These are phyloP conservation scores for Leucophenga maculata DNA, from an alignment of 2,888 invertebrate species.

Conservation along the genomic window DNA sequence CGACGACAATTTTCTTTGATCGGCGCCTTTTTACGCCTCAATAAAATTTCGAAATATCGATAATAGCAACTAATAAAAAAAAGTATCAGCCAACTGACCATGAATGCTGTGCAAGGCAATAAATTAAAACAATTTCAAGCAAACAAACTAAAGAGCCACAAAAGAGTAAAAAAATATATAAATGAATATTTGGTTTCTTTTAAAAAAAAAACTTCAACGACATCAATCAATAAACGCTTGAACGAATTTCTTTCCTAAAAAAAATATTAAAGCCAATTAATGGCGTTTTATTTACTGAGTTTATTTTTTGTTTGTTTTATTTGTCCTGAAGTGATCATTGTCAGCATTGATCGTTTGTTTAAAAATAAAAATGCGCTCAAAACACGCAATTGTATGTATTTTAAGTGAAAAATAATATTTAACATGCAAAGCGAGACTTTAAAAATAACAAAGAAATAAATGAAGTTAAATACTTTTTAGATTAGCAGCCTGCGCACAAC, in stretches of 20 bases:
- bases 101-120: constrained; percentile 30
- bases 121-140: constrained; percentile 5
- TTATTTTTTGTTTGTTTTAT: neutral
- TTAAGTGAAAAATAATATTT: constrained; percentile 7
- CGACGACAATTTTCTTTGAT: constrained; percentile 31
- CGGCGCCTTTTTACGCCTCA: neutral
- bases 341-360: neutral
- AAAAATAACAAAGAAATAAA: neutral
- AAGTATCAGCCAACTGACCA: constrained; percentile 35
- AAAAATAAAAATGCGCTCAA: constrained; percentile 15
- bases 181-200: constrained; percentile 21
- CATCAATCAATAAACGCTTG: constrained; percentile 24
- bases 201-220: constrained; percentile 1
- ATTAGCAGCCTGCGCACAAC: too few species aligned
- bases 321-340: constrained; percentile 8
- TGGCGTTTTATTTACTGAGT: constrained; percentile 10
- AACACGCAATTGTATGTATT: constrained; percentile 1
- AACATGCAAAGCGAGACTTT: neutral
- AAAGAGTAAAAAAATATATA: neutral
- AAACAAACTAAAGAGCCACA: too few species aligned
- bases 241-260: constrained; percentile 10
- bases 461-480: too few species aligned
- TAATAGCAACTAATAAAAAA: too few species aligned
- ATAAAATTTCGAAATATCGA: constrained; percentile 35
- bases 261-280: constrained; percentile 15